Base-by-base conservation (phyloP, 2,797 vertebrate species). In the Brachymystax lenok region DNA sequence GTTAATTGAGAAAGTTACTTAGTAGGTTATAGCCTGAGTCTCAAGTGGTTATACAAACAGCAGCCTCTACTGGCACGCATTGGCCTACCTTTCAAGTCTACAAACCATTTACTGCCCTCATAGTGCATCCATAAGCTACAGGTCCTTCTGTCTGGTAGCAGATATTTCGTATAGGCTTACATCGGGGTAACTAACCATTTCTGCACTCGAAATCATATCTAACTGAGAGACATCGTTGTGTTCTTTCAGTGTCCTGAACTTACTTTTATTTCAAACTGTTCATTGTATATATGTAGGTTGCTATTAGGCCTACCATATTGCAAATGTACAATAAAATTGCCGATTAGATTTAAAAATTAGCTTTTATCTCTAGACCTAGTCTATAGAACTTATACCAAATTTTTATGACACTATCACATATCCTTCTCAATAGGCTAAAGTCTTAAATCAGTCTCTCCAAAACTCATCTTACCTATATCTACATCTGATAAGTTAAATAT, bases 401-500 rank as follows among this genome's bases (percentile, higher is more conserved):
- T 30, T 66, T 7, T 1, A 30, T 33, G 3, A 33, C 72, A 61
- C 30, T 61, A 13, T 61, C n/a, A 61, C 59, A 63, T 8, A 63
- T 2, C 4, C 59, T 24, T 21, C 59, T 21, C 54, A 52, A 56
- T 46, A 30, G 28, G 24, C 12, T 50, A 52, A 54, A 68, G 16
- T 54, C 28, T 28, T 33, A 69, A 75, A 75, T 35, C 66, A 71
- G 73, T 52, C 51, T 72, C 16, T 54, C 64, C 21, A 27, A 46
- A 70, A 13, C 81, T 75, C 76, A 81, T 84, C 10, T 46, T 46
- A 46, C 69, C 72, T 81, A 76, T 77, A 78, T 71, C 81, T 75
- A 73, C 79, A 81, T 77, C 74, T 84, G 79, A 84, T 88, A 69
- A 85, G 90, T 87, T 82, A 86, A 79, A 89, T 81, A 79, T 87